Evolutionary conservation across 2,113 vertebrate species (phyloP), one percentile per base, ranked within the genome.

Genomic region (Rhabdornis inornatus): DNA sequence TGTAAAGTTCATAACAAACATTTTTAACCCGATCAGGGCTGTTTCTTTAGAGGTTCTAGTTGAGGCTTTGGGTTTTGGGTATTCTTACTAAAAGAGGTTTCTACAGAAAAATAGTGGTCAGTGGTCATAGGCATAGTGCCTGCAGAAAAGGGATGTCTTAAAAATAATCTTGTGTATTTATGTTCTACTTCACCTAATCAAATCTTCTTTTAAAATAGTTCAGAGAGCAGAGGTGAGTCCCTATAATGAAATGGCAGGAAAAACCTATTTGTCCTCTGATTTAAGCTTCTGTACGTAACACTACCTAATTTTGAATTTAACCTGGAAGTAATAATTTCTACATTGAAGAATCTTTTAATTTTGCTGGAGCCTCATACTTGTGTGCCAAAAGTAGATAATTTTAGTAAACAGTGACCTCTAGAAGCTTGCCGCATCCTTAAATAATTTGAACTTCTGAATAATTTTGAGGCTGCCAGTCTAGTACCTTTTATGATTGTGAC

Each of bases 371-470:
- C 33, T 30, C 35, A 5, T 57, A 66, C 6, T 44, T 82, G 16
- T 20, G 37, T 68, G 40, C 33, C 81, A 44, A 52, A 93, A 82
- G 19, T 71, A 60, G 19, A 52, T 64, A 18, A 8, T 71, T 78
- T 47, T 37, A n/a, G n/a, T 68, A 89, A 82, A 47, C 15, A 40
- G 12, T 66, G 64, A 30, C 68, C 71, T 94, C 59, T 47, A 70
- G 69, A 85, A 92, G 56, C 94, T 91, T 91, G 42, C 19, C 77
- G 87, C 76, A 44, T 75, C 49, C 37, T 92, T 89, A 83, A 93
- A 74, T 47, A 44, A 64, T 72, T 72, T 69, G 28, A 52, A 82
- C 69, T 91, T 71, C 59, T 88, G 31, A 39, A 21, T 88, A 53
- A 71, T 63, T 66, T 89, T 91, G 28, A 60, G 65, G 39, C 53